These are phyloP conservation scores for Ctenodactylus gundi DNA, from an alignment of 2,113 vertebrate genomes.

Conservation along the genomic window DNA sequence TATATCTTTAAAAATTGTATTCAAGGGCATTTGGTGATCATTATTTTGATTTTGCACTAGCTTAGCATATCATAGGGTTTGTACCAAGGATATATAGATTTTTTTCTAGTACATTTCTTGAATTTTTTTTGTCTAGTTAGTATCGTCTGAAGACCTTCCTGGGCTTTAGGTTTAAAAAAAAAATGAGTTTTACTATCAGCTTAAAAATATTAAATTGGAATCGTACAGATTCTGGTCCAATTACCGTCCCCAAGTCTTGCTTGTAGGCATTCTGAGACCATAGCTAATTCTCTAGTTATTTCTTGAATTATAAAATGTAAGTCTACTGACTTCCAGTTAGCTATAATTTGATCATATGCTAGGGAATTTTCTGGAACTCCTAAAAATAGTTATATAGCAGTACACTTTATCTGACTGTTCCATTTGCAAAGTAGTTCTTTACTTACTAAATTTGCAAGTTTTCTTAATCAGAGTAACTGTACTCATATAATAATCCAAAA, in stretches of 20 bases:
- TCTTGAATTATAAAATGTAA: constrained; percentile 66
- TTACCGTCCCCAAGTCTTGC: constrained; percentile 49
- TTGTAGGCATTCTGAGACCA: constrained; percentile 60
- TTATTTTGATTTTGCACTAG: not conserved
- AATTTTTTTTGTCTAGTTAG: not conserved
- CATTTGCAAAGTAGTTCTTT: constrained; percentile 64
- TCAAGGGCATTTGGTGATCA: no score
- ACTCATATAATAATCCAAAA: not conserved
- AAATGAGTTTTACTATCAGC: constrained; percentile 30
- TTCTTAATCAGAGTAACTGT: not conserved
- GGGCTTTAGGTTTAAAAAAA: constrained; percentile 40
- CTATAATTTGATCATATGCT: constrained; percentile 60
- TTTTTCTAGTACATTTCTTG: not conserved
- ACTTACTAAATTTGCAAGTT: constrained; percentile 50
- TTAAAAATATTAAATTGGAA: constrained; percentile 67
- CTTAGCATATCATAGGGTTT: not conserved
- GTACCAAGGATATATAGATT: not conserved
- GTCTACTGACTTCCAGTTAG: constrained; percentile 56
- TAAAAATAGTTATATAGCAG: constrained; percentile 60
- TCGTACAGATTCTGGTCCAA: constrained; percentile 24
- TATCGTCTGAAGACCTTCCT: not conserved
- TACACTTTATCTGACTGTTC: constrained; percentile 57
- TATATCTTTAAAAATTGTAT: no score
- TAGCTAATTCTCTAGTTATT: constrained; percentile 66
- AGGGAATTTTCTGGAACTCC: constrained; percentile 59